Percentiles rank a stretch among this genome's conserved stretches.
These are phyloP conservation scores for Mythimna vitellina DNA, from an alignment of 2,888 invertebrate species.

Conservation along the genomic window DNA sequence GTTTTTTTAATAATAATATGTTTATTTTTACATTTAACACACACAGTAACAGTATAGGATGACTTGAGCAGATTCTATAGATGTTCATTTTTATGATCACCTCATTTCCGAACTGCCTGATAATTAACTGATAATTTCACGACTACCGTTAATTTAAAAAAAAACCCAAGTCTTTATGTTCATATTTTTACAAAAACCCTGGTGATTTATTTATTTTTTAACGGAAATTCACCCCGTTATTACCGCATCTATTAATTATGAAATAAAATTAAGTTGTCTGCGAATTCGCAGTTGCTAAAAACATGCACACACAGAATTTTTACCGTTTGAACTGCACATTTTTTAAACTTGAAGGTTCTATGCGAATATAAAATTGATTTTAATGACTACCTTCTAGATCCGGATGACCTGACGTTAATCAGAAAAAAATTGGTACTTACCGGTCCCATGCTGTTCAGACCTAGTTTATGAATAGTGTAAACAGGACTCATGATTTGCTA, in stretches of 20 bases:
- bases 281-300: too few species aligned
- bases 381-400: neutral
- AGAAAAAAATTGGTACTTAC: conserved; percentile 72
- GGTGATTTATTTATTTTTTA: neutral
- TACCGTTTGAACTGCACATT: neutral
- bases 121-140: too few species aligned
- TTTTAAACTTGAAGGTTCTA: neutral
- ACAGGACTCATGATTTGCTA: conserved; percentile 78
- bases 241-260: neutral
- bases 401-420: neutral
- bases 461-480: conserved; percentile 80
- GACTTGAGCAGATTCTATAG: too few species aligned
- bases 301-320: too few species aligned
- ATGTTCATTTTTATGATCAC: neutral
- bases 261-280: too few species aligned
- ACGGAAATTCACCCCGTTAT: neutral
- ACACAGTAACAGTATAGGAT: too few species aligned
- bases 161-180: too few species aligned
- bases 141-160: neutral
- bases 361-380: neutral
- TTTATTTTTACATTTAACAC: too few species aligned
- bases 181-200: neutral
- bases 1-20: too few species aligned
- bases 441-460: conserved; percentile 76
- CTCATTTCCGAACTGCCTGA: neutral